Percentiles rank a stretch among this genome's conserved stretches.
Evolutionary conservation across 2,113 vertebrate species (phyloP).

Genomic region (Trogon surrucura): DNA sequence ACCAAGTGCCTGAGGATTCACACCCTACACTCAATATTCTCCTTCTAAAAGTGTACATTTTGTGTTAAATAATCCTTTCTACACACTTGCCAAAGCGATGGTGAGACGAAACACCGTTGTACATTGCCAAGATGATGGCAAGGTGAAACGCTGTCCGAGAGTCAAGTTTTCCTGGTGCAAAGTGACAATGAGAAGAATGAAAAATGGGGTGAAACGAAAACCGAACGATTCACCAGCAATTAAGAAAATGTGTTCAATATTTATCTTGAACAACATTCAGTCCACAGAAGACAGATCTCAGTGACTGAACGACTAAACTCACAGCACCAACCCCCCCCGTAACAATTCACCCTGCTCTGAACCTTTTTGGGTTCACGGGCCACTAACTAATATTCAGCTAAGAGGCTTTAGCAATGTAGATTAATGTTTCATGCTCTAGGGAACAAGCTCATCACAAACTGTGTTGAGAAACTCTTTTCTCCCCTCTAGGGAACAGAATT

Average conservation of each 20-base stretch:
- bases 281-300: background rate
- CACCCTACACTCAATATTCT: background rate
- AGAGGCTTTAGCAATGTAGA: slow-evolving; percentile 64
- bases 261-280: background rate
- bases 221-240: background rate
- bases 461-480: slow-evolving; percentile 4
- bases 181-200: background rate
- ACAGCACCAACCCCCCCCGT: background rate
- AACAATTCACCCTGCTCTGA: slow-evolving; percentile 22
- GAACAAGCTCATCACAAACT: slow-evolving; percentile 57
- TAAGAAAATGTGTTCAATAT: background rate
- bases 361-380: background rate
- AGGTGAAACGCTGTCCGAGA: background rate
- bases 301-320: background rate
- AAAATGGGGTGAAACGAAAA: background rate
- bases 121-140: background rate
- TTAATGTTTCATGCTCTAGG: slow-evolving; percentile 64
- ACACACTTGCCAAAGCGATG: background rate
- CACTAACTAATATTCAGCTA: slow-evolving; percentile 17
- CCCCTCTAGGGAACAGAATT: background rate
- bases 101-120: background rate
- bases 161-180: background rate
- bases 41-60: background rate
- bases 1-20: background rate
- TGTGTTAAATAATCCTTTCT: background rate